Conservation (phyloP, 2,797 vertebrate species). For the Cossypha caffra region DNA sequence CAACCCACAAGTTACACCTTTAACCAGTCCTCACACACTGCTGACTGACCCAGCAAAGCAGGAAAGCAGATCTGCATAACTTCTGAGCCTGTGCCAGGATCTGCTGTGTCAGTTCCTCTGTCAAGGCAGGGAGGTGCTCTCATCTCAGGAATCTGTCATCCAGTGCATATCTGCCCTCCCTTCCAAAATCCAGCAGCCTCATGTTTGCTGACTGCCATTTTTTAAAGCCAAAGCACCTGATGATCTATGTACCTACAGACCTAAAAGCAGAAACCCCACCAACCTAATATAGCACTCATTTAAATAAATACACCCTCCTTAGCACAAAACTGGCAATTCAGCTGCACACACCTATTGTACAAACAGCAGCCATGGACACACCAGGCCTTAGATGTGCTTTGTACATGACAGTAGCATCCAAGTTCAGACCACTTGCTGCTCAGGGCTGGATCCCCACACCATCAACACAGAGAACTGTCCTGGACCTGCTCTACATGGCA, state of each 20-base stretch:
- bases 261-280: background rate
- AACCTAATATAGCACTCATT: background rate
- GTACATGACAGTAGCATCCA: background rate
- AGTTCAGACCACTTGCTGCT: background rate
- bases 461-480: background rate
- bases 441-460: background rate
- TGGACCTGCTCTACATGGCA: background rate
- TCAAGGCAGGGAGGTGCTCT: background rate
- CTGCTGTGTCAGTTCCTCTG: background rate
- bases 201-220: background rate
- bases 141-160: background rate
- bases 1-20: background rate
- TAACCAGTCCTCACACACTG: background rate
- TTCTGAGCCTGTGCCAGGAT: background rate
- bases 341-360: background rate
- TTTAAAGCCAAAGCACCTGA: background rate
- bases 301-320: background rate
- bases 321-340: background rate
- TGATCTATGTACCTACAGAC: background rate
- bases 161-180: accelerated
- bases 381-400: background rate
- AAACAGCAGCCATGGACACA: background rate
- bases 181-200: background rate
- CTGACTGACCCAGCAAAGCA: background rate
- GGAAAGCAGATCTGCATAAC: background rate